Evolutionary conservation across 2,888 invertebrate genomes (phyloP), one percentile per base, ranked within the genome.

Genomic region (Apamea monoglypha): DNA sequence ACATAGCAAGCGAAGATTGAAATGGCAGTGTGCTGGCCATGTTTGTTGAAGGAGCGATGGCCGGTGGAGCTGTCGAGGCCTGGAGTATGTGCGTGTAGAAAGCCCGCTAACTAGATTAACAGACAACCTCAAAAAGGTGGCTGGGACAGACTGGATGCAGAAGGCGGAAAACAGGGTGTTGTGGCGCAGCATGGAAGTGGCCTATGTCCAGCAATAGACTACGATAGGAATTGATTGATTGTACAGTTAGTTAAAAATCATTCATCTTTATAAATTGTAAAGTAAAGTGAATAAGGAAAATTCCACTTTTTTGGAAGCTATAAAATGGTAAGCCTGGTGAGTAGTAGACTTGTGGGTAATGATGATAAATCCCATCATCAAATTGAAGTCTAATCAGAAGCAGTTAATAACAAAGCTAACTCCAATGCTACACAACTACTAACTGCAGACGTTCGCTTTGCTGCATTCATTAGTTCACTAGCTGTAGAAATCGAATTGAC

Each of bases 401-500:
- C 21, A 63, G 36, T 2, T 40, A 12, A 29, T 29, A 8, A 69
- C 47, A 69, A 4, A 47, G 29, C 14, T 29, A 50, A 50, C 29
- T 63, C 16, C 3, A n/a, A 32, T 21, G 0, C 78, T 18, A 16
- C 21, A 50, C 7, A 36, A 47, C 29, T 7, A 47, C 29, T 59
- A n/a, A 56, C 16, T 36, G 59, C 53, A 64, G 29, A 74, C 5
- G 16, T 73, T 64, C 10, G 4, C 14, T 82, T 61, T 53, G 16
- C 68, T 36, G 32, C n/a, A 32, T 61, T 74, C 3, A 56, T 81
- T 66, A 32, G 16, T 82, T 21, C n/a, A 50, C 12, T 53, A n/a
- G 29, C 40, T 50, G 59, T 50, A 66, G 4, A 66, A 74, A 82
- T 82, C 8, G 21, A 74, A 66, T 50, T 40, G 25, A 74, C 10